A percentile compares a stretch with the other conserved stretches of the same genome.
phyloP scores from a whole-genome alignment of 2,888 invertebrate species.

The Tenthredo notha region DNA sequence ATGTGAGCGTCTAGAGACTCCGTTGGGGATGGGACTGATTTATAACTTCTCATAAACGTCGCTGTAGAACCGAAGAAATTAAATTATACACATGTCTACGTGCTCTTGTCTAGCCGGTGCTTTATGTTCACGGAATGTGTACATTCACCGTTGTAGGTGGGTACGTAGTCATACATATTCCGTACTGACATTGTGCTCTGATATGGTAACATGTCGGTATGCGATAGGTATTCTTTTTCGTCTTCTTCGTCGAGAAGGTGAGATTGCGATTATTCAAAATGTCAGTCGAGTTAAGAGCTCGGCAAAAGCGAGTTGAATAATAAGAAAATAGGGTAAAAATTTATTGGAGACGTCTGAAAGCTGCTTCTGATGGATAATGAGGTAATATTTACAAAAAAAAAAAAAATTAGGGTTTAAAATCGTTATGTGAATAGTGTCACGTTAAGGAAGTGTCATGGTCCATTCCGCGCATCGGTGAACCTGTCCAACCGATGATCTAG shows the following conservation, averaged over 20 bases:
- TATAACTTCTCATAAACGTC: constrained; percentile 42
- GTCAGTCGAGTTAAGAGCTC: background rate
- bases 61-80: constrained; percentile 27
- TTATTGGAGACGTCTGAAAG: background rate
- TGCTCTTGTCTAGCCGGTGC: constrained; percentile 11
- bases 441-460: constrained; percentile 48
- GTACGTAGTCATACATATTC: background rate
- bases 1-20: background rate
- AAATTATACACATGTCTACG: background rate
- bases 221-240: background rate
- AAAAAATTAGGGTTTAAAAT: background rate
- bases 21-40: constrained; percentile 13
- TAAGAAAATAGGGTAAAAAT: background rate
- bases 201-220: background rate
- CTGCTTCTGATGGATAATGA: background rate
- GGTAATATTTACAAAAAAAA: constrained; percentile 19
- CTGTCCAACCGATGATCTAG: constrained; percentile 31
- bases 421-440: background rate
- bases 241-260: background rate
- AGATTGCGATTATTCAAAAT: background rate
- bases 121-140: constrained; percentile 7
- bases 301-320: background rate
- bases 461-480: constrained; percentile 46
- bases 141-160: background rate
- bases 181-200: background rate